These are phyloP conservation scores for Entomobrya multifasciata DNA, from an alignment of 2,888 invertebrate species.

Conservation along the genomic window DNA sequence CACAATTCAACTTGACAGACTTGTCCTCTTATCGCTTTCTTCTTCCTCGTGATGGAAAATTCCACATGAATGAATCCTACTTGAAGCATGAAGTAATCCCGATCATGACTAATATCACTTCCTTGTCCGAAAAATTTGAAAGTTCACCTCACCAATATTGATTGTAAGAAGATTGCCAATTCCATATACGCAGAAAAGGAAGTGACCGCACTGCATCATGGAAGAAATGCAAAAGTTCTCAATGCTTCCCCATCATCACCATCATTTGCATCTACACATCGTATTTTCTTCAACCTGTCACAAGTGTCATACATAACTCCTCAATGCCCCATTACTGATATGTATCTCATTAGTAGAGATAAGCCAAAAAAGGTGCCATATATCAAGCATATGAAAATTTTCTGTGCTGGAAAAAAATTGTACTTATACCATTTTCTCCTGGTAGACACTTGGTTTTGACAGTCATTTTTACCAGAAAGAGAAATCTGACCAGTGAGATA, in stretches of 20 bases:
- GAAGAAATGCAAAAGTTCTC: slow-evolving; percentile 18
- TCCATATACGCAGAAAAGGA: too few species aligned
- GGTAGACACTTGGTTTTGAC: too few species aligned
- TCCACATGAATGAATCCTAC: slow-evolving; percentile 28
- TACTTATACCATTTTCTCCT: too few species aligned
- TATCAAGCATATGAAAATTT: not conserved
- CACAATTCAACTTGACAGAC: not conserved
- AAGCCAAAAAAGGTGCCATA: slow-evolving; percentile 12
- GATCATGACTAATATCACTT: slow-evolving; percentile 55
- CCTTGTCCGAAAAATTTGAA: slow-evolving; percentile 1
- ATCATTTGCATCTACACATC: slow-evolving; percentile 12
- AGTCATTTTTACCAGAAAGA: too few species aligned
- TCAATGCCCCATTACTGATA: too few species aligned
- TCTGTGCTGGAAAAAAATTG: slow-evolving; percentile 1
- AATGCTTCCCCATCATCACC: slow-evolving; percentile 8
- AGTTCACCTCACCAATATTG: too few species aligned
- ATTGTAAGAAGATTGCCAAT: too few species aligned
- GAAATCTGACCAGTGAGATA: too few species aligned
- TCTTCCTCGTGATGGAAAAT: not conserved
- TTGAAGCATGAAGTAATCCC: too few species aligned
- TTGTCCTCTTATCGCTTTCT: not conserved
- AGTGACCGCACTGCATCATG: not conserved
- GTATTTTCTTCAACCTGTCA: too few species aligned
- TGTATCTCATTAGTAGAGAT: slow-evolving; percentile 47
- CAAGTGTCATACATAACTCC: too few species aligned